A percentile compares a stretch with the other conserved stretches of the same genome.
These are phyloP conservation scores for Erythrolamprus reginae DNA, from an alignment of 2,113 vertebrate genomes.

Conservation along the genomic window DNA sequence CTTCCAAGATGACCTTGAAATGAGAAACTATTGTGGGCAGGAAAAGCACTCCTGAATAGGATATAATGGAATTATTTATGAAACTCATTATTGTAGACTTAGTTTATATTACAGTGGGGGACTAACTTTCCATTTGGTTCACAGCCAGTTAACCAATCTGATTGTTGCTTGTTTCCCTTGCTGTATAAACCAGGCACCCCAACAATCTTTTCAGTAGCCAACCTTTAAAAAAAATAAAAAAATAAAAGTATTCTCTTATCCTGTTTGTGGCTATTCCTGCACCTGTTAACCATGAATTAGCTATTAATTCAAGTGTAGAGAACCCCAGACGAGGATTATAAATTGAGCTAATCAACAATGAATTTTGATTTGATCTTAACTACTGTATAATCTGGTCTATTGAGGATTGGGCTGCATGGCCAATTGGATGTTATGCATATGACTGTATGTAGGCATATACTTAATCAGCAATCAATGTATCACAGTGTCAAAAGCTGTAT, in stretches of 20 bases:
- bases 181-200: background rate
- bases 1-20: background rate
- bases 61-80: background rate
- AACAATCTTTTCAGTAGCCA: background rate
- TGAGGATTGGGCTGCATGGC: background rate
- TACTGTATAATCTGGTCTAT: background rate
- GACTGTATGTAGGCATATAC: background rate
- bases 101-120: background rate
- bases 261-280: background rate
- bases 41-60: background rate
- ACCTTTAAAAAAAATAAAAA: background rate
- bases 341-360: background rate
- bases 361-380: too few species aligned
- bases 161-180: background rate
- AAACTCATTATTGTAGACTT: background rate
- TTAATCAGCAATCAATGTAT: background rate
- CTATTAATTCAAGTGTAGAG: background rate
- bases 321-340: background rate
- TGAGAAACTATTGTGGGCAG: background rate
- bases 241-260: background rate
- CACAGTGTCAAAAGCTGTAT: background rate
- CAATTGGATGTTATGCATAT: background rate
- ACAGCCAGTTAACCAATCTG: background rate
- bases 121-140: background rate
- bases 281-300: background rate